phyloP scores from a whole-genome alignment of 1,140 invertebrate species.

The Cepaea nemoralis region DNA sequence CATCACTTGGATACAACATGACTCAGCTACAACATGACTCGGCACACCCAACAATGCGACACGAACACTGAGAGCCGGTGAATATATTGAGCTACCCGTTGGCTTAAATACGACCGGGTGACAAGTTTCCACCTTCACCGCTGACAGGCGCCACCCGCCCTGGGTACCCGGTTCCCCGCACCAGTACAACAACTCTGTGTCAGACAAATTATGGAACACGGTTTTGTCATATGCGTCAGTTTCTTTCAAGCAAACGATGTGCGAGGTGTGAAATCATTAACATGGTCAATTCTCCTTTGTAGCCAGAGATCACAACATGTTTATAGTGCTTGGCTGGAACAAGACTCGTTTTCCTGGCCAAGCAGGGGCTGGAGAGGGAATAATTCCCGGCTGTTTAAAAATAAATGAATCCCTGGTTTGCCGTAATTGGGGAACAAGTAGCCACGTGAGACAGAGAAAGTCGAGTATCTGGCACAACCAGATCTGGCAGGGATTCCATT shows the following conservation, averaged over 20 bases:
- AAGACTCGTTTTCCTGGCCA: neutral
- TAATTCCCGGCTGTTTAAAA: slow-evolving; percentile 11
- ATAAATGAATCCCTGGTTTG: neutral
- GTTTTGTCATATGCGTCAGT: neutral
- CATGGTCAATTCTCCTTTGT: neutral
- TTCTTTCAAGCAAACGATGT: neutral
- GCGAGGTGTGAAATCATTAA: neutral
- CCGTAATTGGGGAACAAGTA: neutral
- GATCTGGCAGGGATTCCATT: neutral
- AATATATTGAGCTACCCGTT: too few relatives aligned
- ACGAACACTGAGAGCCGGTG: too few relatives aligned
- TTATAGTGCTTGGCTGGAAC: neutral
- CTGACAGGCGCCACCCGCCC: neutral
- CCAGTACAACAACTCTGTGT: neutral
- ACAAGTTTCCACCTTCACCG: neutral
- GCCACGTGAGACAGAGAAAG: neutral
- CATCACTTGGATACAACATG: too few relatives aligned
- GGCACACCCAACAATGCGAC: too few relatives aligned
- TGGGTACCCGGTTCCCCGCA: neutral
- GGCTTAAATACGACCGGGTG: neutral
- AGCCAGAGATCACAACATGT: neutral
- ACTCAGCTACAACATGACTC: too few relatives aligned
- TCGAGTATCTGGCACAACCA: neutral
- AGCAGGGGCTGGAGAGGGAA: neutral
- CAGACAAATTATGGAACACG: neutral